Percentiles rank a stretch among this genome's conserved stretches.
Evolutionary conservation across 2,113 vertebrate genomes (phyloP).

Genomic region (Elephantulus edwardii): DNA sequence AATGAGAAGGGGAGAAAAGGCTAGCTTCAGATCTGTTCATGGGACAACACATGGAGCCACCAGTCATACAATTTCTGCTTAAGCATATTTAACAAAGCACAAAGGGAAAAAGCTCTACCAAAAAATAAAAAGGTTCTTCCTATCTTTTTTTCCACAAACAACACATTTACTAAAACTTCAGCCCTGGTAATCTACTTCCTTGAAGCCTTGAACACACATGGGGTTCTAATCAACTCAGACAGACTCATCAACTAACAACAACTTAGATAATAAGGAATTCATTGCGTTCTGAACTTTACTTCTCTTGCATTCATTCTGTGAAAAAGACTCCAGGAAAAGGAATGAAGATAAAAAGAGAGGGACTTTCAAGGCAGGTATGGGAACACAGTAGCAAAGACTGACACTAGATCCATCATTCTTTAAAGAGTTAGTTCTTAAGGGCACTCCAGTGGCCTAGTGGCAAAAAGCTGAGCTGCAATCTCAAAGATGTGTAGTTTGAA

Average conservation of each 20-base stretch:
- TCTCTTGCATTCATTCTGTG: not conserved
- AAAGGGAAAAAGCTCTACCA: constrained; percentile 7
- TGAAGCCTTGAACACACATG: not conserved
- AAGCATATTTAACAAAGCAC: not conserved
- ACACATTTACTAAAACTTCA: constrained; percentile 7
- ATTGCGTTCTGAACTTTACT: not conserved
- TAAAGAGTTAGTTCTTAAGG: not conserved
- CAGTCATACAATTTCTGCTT: not conserved
- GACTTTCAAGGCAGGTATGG: not conserved
- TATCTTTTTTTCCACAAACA: not conserved
- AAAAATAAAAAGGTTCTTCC: not conserved
- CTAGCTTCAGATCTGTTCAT: not conserved
- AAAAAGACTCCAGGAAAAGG: constrained; percentile 14
- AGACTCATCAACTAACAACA: not conserved
- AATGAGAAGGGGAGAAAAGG: not conserved
- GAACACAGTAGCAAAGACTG: not conserved
- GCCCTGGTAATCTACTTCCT: not conserved
- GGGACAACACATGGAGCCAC: not conserved
- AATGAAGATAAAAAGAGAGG: not conserved
- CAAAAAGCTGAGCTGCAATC: too few species aligned
- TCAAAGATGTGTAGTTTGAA: too few species aligned
- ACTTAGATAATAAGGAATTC: constrained; percentile 11
- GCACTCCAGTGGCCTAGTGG: too few species aligned
- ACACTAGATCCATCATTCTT: not conserved
- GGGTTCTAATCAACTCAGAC: not conserved